Base-by-base conservation (phyloP, 1,140 invertebrate species). In the Drosophila ambigua region DNA sequence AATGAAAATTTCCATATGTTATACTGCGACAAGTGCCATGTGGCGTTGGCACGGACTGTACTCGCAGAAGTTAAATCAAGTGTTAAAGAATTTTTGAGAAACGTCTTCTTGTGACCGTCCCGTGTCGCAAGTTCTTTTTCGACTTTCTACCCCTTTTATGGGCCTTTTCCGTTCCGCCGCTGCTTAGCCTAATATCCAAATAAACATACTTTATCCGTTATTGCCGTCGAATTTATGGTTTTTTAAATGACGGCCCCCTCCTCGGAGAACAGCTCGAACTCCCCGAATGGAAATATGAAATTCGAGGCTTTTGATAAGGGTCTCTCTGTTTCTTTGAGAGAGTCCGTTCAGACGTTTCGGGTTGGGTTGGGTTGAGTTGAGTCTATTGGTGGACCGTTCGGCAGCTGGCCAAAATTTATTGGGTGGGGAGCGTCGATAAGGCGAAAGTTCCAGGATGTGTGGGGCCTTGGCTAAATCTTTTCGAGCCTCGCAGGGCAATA, bases 171-270 rank as follows among this genome's bases (percentile, higher is more conserved):
- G 31, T 35, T 35, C 5, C 16, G n/a, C 48, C 76, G 57, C 62
- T 83, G 79, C 83, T 88, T 88, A 79, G 83, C 83, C 65, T 88
- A 89, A 88, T 88, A 88, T 88, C 72, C 72, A 77, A 89, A 83
- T 88, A 88, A 88, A 88, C 84, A 88, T 89, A 88, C 83, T 89
- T 88, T 87, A 87, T 87, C 79, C 83, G 83, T 89, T 89, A 77
- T 79, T 89, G 83, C 83, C 72, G 79, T 79, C 59, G 63, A 89
- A 88, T 88, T 88, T 88, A 88, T 88, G 83, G 79, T 89, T 88
- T 83, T 76, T 79, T 88, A 89, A 89, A 83, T 74, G 84, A 57
- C 66, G 66, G 24, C 49, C 65, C 48, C 6, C 31, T 26, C 9
- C 44, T 8, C 16, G 35, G 11, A 2, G 35, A 16, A 7, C n/a